phyloP scores from a whole-genome alignment of 2,888 invertebrate species.

The Mythimna ferrago region DNA sequence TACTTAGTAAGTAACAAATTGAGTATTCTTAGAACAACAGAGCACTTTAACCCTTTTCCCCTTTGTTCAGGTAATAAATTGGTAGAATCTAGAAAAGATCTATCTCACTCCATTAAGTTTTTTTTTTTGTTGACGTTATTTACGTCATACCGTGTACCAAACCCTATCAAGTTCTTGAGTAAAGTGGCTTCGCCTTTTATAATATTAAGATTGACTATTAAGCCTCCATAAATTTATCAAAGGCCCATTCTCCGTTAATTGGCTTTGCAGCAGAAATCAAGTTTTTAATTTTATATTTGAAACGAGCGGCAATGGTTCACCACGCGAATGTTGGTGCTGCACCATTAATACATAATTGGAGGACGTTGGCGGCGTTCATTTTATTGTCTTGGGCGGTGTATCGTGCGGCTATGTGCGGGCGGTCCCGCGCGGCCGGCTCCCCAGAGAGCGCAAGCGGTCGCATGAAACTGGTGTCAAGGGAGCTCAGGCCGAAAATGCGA shows the following conservation, averaged over 20 bases:
- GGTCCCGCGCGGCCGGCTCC: slow-evolving; percentile 81
- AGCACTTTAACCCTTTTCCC: slow-evolving; percentile 27
- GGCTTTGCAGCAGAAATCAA: slow-evolving; percentile 72
- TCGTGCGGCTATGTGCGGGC: slow-evolving; percentile 79
- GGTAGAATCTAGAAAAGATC: slow-evolving; percentile 25
- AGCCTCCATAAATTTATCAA: slow-evolving; percentile 66
- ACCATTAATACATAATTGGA: slow-evolving; percentile 76
- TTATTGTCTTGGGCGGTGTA: slow-evolving; percentile 78
- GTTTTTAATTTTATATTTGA: slow-evolving; percentile 70
- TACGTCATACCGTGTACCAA: slow-evolving; percentile 31
- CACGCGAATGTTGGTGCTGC: slow-evolving; percentile 69
- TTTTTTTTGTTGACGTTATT: slow-evolving; percentile 23
- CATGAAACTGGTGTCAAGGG: slow-evolving; percentile 81
- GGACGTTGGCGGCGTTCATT: slow-evolving; percentile 73
- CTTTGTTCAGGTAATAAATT: slow-evolving; percentile 33
- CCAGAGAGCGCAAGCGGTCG: slow-evolving; percentile 80
- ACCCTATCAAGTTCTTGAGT: slow-evolving; percentile 52
- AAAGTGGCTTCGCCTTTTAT: slow-evolving; percentile 65
- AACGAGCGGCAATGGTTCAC: slow-evolving; percentile 62
- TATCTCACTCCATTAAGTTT: slow-evolving; percentile 27
- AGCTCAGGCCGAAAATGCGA: slow-evolving; percentile 83
- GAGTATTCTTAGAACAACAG: slow-evolving; percentile 38
- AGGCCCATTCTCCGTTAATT: slow-evolving; percentile 65
- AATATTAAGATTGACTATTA: slow-evolving; percentile 72
- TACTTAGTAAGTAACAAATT: slow-evolving; percentile 46